Base-by-base conservation (phyloP, 1,140 invertebrate genomes). In the Drosophila yakuba region DNA sequence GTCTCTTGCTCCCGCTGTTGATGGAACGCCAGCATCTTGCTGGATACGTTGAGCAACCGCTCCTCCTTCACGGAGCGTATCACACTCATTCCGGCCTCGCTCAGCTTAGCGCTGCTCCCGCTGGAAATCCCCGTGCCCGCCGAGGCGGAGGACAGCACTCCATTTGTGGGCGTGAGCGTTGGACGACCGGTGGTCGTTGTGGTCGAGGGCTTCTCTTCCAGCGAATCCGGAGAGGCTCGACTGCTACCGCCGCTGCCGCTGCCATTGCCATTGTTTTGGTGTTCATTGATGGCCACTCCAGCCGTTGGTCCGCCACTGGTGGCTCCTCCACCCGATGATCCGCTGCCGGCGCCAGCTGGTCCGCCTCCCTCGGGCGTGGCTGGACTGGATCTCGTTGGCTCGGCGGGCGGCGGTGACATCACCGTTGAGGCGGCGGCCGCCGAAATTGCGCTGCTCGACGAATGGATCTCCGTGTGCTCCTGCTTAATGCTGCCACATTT, bases 401-500 rank as follows among this genome's bases (percentile, higher is more conserved):
- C 92, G 12, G 89, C 47, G 12, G 93, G 92, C 15, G 91, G 93
- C 32, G 93, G 93, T 36, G 93, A 91, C 89, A 92, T 91, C 2
- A 77, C 86, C 6, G 89, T 74, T 15, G 91, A 88, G 41, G 91
- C 80, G 2, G 91, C 86, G 5, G 83, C 72, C 23, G 79, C 80
- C 15, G 77, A 78, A 11, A 90, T 64, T 45, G 85, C 72, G 48
- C 72, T 80, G 60, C 89, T 90, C 14, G 91, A 92, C 44, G 88
- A 92, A 54, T 91, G 82, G 28, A 92, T 92, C 79, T 91, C 90
- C 72, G 90, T 88, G 74, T 84, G 90, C 63, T 81, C 59, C 75
- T 91, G 90, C 58, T 85, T 76, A 66, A 57, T 74, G 66, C 28
- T 51, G 92, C 48, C 47, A 8, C 83, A 69, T 93, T 84, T 50